These are phyloP conservation scores for Drosophila willistoni DNA, from an alignment of 1,140 invertebrate genomes.

Conservation along the genomic window DNA sequence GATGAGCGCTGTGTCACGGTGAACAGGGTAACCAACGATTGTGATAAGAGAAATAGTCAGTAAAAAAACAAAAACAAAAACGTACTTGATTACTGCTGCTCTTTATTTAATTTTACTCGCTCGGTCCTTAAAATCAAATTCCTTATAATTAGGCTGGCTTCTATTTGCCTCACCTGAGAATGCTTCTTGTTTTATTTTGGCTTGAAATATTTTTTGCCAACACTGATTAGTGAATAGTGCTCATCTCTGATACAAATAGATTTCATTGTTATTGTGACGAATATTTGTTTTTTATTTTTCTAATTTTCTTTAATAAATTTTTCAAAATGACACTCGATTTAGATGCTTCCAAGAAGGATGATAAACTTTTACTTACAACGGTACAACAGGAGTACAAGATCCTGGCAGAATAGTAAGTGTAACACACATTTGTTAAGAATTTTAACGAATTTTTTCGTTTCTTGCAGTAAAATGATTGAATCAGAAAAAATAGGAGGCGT, in stretches of 20 bases:
- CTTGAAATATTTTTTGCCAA: no score
- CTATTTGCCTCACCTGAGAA: no score
- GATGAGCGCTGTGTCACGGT: background rate
- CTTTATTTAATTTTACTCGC: no score
- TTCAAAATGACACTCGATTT: conserved; percentile 70
- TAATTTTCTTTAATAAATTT: conserved; percentile 6
- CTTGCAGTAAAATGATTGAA: conserved; percentile 91
- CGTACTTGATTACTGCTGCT: no score
- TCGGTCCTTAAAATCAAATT: no score
- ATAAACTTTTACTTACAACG: conserved; percentile 82
- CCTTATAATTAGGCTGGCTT: no score
- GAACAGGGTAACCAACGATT: no score
- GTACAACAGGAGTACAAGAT: conserved; percentile 90
- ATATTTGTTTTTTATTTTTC: conserved; percentile 29
- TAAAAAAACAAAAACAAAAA: no score
- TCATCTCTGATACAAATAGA: conserved; percentile 20
- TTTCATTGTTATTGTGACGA: conserved; percentile 37
- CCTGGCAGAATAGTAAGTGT: conserved; percentile 90
- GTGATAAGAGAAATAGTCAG: no score
- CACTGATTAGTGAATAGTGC: background rate
- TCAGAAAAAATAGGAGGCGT: conserved; percentile 93
- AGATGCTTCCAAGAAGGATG: conserved; percentile 69
- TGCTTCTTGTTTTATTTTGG: no score
- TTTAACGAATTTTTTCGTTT: conserved; percentile 15
- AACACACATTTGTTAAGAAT: background rate